Evolutionary conservation across 2,113 vertebrate species (phyloP).

Genomic region (Talpa occidentalis): DNA sequence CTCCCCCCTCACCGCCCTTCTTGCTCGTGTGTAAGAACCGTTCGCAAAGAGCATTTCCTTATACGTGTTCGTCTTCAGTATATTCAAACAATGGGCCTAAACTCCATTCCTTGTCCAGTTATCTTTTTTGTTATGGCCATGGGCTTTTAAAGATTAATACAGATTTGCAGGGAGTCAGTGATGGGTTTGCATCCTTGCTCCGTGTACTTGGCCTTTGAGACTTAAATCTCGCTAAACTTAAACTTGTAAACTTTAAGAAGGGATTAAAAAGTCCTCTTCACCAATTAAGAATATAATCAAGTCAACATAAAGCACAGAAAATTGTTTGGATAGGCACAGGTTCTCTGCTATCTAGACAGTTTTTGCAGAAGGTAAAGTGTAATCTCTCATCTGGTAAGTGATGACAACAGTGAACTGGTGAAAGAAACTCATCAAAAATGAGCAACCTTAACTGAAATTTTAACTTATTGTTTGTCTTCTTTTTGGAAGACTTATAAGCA

Average conservation of each 20-base stretch:
- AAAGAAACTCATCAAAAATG: no score
- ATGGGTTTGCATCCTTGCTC: not conserved
- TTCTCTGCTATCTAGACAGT: no score
- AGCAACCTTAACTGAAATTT: no score
- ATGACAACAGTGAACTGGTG: no score
- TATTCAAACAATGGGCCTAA: not conserved
- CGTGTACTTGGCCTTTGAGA: not conserved
- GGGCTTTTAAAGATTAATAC: not conserved
- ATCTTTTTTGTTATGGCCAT: not conserved
- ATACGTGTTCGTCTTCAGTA: not conserved
- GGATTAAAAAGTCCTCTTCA: not conserved
- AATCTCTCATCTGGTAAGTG: no score
- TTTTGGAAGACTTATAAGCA: no score
- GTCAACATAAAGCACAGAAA: no score
- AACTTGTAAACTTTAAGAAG: not conserved
- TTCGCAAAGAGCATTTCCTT: not conserved
- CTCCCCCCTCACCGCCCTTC: not conserved
- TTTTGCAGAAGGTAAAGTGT: no score
- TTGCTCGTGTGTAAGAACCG: no score
- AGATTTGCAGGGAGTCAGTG: not conserved
- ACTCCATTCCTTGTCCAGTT: not conserved
- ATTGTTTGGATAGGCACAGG: no score
- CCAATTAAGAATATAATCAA: no score
- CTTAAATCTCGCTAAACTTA: not conserved
- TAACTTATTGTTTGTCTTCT: no score